Conservation (phyloP, 2,113 vertebrate genomes). For the Megaceryle torquata region DNA sequence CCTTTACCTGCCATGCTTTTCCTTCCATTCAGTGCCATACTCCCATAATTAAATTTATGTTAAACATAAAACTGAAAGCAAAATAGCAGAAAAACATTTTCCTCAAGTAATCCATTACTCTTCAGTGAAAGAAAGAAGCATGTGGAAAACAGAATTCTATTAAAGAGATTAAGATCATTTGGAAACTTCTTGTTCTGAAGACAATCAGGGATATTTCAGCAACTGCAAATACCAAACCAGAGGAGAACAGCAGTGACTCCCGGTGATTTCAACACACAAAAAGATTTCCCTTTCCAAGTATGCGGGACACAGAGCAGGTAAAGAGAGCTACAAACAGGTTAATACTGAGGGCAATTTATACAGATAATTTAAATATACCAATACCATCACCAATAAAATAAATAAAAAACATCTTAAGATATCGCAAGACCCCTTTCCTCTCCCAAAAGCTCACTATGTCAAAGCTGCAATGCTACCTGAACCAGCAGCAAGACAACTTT, state of each 20-base stretch:
- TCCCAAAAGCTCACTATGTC: background rate
- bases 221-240: background rate
- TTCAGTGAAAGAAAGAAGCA: background rate
- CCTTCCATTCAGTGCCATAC: background rate
- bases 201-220: background rate
- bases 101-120: background rate
- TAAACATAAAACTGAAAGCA: background rate
- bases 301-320: rapidly evolving
- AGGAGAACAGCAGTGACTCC: background rate
- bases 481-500: background rate
- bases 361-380: background rate
- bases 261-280: background rate
- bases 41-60: background rate
- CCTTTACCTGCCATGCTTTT: background rate
- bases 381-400: background rate
- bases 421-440: background rate
- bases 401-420: background rate
- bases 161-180: background rate
- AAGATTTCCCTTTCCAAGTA: background rate
- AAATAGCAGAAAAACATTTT: background rate
- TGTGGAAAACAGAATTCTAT: background rate
- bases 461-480: background rate
- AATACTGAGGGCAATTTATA: background rate
- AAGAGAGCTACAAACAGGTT: background rate
- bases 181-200: background rate